Conservation (phyloP, 2,888 invertebrate genomes). For the Scaptomyza flava region DNA sequence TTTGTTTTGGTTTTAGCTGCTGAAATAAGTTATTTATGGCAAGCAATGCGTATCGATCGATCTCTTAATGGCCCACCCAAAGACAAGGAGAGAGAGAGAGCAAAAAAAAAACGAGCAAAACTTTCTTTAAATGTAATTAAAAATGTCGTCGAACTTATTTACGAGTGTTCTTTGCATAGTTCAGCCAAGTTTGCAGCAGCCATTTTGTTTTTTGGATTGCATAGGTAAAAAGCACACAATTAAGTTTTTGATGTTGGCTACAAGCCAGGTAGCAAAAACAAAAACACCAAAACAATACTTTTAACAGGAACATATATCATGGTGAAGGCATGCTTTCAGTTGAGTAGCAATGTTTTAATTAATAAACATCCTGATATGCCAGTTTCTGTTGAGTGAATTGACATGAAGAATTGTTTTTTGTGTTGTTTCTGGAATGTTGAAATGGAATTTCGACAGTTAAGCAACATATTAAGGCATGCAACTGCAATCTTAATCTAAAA, state of each 20-base stretch:
- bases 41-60: constrained; percentile 74
- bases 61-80: constrained; percentile 41
- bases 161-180: constrained; percentile 74
- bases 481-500: constrained; percentile 33
- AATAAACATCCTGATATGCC: background rate
- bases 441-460: constrained; percentile 15
- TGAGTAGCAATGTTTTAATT: background rate
- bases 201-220: background rate
- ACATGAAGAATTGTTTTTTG: background rate
- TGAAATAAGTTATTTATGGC: constrained; percentile 73
- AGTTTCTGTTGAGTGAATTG: too few relatives aligned
- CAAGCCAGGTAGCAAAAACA: background rate
- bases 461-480: constrained; percentile 27
- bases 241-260: constrained; percentile 3
- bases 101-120: constrained; percentile 24
- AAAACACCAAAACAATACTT: constrained; percentile 1
- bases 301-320: background rate
- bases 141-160: constrained; percentile 79
- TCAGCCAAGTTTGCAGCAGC: constrained; percentile 51
- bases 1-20: constrained; percentile 30
- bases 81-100: background rate
- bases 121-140: constrained; percentile 75
- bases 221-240: constrained; percentile 18
- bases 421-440: background rate
- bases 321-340: background rate